Conservation (phyloP, 2,797 vertebrate species). For the Darevskia mixta region DNA sequence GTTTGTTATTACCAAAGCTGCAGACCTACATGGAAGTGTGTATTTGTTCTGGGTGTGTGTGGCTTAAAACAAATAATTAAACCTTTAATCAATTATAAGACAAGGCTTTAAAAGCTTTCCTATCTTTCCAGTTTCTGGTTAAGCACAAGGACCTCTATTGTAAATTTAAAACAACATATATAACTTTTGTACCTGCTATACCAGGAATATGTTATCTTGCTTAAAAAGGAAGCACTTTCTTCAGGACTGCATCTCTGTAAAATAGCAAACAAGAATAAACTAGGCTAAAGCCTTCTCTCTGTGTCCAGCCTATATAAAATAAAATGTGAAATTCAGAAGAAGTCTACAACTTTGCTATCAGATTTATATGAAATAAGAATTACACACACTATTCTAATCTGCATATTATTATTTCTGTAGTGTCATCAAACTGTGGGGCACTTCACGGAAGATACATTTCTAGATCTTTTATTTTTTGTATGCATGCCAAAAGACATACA, state of each 20-base stretch:
- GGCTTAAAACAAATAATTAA: background rate
- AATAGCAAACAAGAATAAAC: conserved; percentile 27
- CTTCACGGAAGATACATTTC: background rate
- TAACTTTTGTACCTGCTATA: conserved; percentile 67
- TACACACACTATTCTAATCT: background rate
- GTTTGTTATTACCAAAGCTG: background rate
- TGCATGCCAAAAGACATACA: background rate
- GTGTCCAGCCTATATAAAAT: background rate
- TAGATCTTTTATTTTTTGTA: background rate
- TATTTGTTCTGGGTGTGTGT: background rate
- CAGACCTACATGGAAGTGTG: background rate
- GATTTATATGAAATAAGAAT: background rate
- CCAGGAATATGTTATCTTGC: conserved; percentile 72
- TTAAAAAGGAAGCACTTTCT: conserved; percentile 67
- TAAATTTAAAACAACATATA: background rate
- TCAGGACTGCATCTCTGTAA: conserved; percentile 69
- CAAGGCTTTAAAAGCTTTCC: background rate
- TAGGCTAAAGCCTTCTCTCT: background rate
- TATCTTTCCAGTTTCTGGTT: background rate
- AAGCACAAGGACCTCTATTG: background rate
- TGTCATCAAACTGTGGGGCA: background rate
- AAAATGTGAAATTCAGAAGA: background rate
- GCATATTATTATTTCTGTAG: background rate
- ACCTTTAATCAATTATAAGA: background rate
- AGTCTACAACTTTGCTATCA: background rate